These are phyloP conservation scores for Eidolon helvum DNA, from an alignment of 2,113 vertebrate genomes.

Conservation along the genomic window DNA sequence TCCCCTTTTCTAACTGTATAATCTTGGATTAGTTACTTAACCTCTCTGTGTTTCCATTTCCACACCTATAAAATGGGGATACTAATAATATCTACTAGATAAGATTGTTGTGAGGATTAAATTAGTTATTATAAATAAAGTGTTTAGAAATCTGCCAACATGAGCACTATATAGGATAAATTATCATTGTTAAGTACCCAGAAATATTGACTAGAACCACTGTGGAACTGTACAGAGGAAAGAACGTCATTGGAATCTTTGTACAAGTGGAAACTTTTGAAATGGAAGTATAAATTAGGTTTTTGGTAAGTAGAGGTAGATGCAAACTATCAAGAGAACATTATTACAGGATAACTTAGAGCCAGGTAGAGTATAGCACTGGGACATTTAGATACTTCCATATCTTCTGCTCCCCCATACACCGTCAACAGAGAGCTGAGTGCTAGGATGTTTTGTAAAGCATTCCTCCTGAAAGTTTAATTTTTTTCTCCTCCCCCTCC, in stretches of 20 bases:
- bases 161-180: neutral
- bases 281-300: neutral
- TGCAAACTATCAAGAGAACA: neutral
- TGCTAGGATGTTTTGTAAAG: neutral
- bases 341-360: neutral
- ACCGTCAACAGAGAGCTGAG: neutral
- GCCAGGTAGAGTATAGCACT: neutral
- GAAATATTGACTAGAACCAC: neutral
- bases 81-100: neutral
- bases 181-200: neutral
- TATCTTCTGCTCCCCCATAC: accelerated
- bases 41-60: neutral
- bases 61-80: neutral
- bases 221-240: neutral
- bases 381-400: neutral
- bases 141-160: neutral
- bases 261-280: neutral
- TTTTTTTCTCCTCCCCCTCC: neutral
- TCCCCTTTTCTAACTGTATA: neutral
- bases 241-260: neutral
- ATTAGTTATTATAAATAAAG: neutral
- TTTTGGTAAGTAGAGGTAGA: neutral
- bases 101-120: neutral
- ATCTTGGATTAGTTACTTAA: neutral
- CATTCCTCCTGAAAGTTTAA: neutral